Conservation (phyloP, 2,113 vertebrate species). For the Eubucco bourcierii region DNA sequence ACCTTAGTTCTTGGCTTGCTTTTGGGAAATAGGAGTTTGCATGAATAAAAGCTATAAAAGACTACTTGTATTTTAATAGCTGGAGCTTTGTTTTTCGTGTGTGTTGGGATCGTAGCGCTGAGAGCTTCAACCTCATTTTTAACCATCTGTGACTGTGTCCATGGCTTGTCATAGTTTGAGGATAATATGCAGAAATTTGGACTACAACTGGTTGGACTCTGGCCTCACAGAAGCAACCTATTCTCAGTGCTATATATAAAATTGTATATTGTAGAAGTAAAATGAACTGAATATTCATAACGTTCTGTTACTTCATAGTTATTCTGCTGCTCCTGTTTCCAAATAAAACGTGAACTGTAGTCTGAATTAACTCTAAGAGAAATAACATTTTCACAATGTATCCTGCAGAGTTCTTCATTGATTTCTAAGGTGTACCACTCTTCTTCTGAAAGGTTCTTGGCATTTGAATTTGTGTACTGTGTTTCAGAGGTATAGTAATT, state of each 20-base stretch:
- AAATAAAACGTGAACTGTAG: slow-evolving; percentile 73
- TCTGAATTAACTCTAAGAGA: slow-evolving; percentile 69
- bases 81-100: not conserved
- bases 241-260: slow-evolving; percentile 70
- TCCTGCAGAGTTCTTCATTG: slow-evolving; percentile 48
- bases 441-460: slow-evolving; percentile 13
- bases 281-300: slow-evolving; percentile 83
- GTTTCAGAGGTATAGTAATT: slow-evolving; percentile 26
- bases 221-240: slow-evolving; percentile 65
- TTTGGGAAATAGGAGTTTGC: slow-evolving; percentile 12
- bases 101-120: not conserved
- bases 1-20: slow-evolving; percentile 33
- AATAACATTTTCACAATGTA: slow-evolving; percentile 62
- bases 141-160: slow-evolving; percentile 56
- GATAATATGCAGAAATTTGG: slow-evolving; percentile 67
- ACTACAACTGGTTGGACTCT: slow-evolving; percentile 60
- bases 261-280: slow-evolving; percentile 70
- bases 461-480: slow-evolving; percentile 22
- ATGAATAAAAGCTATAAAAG: slow-evolving; percentile 9
- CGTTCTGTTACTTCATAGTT: slow-evolving; percentile 75
- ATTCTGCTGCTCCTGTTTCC: slow-evolving; percentile 66
- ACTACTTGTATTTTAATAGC: not conserved
- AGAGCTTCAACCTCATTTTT: slow-evolving; percentile 45
- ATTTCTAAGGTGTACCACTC: slow-evolving; percentile 13
- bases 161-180: slow-evolving; percentile 34